Conservation (phyloP, 2,888 invertebrate genomes). For the Argyresthia albistria region DNA sequence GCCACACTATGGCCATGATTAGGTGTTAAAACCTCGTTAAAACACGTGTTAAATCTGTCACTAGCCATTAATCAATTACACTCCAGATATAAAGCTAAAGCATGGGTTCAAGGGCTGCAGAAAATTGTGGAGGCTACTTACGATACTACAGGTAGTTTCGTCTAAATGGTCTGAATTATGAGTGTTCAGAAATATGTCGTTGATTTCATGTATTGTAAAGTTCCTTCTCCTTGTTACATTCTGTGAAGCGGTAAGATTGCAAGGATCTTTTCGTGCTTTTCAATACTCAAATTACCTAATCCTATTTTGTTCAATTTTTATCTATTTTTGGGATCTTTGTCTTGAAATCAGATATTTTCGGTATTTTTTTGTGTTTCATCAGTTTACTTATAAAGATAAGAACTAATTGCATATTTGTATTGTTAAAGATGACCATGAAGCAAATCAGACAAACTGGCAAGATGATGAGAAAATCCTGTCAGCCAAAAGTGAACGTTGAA, state of each 20-base stretch:
- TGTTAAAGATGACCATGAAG: conserved; percentile 66
- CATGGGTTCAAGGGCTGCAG: background rate
- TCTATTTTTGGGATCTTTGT: no score
- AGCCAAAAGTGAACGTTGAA: conserved; percentile 73
- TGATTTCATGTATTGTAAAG: conserved; percentile 23
- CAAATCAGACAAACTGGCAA: conserved; percentile 75
- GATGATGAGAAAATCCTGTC: conserved; percentile 75
- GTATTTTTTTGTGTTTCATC: no score
- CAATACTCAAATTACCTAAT: no score
- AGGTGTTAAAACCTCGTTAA: conserved; percentile 18
- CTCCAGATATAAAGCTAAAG: background rate
- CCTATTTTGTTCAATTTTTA: no score
- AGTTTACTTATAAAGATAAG: no score
- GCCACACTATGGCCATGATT: conserved; percentile 4
- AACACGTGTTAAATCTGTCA: no score
- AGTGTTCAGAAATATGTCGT: conserved; percentile 21
- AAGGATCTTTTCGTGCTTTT: no score
- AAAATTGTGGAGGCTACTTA: background rate
- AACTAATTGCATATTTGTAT: background rate
- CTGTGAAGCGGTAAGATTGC: conserved; percentile 42
- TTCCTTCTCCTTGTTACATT: conserved; percentile 30
- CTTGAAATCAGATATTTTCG: no score
- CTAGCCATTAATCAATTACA: background rate
- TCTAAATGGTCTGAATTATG: background rate
- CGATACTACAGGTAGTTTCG: no score